Evolutionary conservation across 1,140 invertebrate species (phyloP).

Genomic region (Neoseiulus cucumeris): DNA sequence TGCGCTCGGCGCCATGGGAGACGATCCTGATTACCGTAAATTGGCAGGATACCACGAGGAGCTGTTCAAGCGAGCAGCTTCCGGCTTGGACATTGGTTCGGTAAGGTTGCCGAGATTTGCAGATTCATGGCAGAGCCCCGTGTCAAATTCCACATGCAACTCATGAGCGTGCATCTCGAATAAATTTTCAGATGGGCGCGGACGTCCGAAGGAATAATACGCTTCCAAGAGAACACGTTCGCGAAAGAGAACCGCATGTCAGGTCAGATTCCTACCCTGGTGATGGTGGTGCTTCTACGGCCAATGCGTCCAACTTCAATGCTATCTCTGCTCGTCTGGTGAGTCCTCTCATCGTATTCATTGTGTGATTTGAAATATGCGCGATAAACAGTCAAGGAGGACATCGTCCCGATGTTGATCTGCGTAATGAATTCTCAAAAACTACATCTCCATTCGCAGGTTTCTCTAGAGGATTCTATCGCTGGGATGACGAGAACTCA

Average conservation of each 20-base stretch:
- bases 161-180: not conserved
- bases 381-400: too few relatives aligned
- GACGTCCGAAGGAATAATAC: slow-evolving; percentile 4
- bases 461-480: slow-evolving; percentile 3
- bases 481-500: slow-evolving; percentile 1
- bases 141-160: not conserved
- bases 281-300: not conserved
- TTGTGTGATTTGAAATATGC: too few relatives aligned
- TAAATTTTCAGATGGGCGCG: not conserved
- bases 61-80: not conserved
- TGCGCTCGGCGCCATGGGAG: slow-evolving; percentile 4
- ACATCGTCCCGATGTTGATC: too few relatives aligned
- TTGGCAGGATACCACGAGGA: slow-evolving; percentile 3
- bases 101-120: not conserved
- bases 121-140: not conserved
- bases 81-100: not conserved
- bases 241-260: not conserved
- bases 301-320: slow-evolving; percentile 9
- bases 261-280: slow-evolving; percentile 7
- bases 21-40: slow-evolving; percentile 2
- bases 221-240: slow-evolving; percentile 2
- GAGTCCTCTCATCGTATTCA: too few relatives aligned
- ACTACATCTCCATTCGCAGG: not conserved
- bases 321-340: slow-evolving; percentile 10
- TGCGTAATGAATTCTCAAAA: too few relatives aligned